These are phyloP conservation scores for Hypercompe scribonia DNA, from an alignment of 2,888 invertebrate species.

Conservation along the genomic window DNA sequence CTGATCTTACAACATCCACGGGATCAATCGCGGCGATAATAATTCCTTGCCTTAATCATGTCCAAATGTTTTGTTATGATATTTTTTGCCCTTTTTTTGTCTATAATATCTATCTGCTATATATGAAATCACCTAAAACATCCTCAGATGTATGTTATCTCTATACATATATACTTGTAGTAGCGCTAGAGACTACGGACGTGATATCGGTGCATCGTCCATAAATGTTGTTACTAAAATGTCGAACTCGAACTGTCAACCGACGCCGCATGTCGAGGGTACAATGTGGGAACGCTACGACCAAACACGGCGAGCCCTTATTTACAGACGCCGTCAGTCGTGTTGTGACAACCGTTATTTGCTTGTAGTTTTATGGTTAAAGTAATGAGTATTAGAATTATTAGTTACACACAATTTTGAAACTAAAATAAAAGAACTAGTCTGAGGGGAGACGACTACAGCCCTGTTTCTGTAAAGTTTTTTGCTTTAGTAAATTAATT, in stretches of 20 bases:
- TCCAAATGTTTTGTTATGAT: too few species aligned
- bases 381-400: not conserved
- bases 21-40: too few species aligned
- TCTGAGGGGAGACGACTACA: not conserved
- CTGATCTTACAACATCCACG: too few species aligned
- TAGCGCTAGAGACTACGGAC: not conserved
- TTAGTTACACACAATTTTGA: not conserved
- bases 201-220: not conserved
- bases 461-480: not conserved
- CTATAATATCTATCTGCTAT: too few species aligned
- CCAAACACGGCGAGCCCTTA: not conserved
- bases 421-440: not conserved
- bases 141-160: too few species aligned
- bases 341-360: not conserved
- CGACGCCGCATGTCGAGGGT: not conserved
- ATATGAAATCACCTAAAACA: too few species aligned
- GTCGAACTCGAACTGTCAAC: not conserved
- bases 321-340: not conserved
- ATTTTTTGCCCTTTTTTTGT: too few species aligned
- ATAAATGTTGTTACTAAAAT: not conserved
- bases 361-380: not conserved
- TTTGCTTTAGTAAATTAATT: not conserved
- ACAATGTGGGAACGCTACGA: conserved; percentile 4
- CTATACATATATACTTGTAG: not conserved
- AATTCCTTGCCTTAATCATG: too few species aligned